phyloP scores from a whole-genome alignment of 2,888 invertebrate species.

The Meiosimyza platycephala region DNA sequence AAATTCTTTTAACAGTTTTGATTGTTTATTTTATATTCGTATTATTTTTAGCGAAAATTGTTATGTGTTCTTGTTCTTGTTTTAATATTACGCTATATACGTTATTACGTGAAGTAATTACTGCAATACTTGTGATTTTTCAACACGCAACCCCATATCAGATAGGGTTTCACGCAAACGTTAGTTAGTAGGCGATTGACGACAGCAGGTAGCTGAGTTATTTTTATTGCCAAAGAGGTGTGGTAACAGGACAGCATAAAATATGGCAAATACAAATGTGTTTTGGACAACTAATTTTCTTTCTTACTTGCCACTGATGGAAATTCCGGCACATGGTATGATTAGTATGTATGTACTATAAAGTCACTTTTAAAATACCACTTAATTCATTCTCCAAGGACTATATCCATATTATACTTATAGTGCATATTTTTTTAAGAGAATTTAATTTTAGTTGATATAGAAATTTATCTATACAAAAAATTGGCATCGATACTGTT shows the following conservation, averaged over 20 bases:
- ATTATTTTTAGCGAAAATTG: constrained; percentile 23
- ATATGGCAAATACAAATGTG: too few relatives aligned
- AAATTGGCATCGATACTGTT: too few relatives aligned
- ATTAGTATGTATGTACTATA: too few relatives aligned
- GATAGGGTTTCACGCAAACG: constrained; percentile 37
- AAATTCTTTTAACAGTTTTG: constrained; percentile 22
- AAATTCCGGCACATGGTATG: too few relatives aligned
- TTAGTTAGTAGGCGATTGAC: constrained; percentile 47
- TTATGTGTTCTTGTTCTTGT: constrained; percentile 9
- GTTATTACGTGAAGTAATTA: not conserved
- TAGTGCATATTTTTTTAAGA: too few relatives aligned
- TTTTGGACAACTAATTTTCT: too few relatives aligned
- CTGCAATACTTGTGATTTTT: constrained; percentile 7
- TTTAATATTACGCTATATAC: constrained; percentile 6
- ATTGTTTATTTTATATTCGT: constrained; percentile 23
- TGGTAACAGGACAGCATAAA: not conserved
- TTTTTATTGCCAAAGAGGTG: constrained; percentile 19
- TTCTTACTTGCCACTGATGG: too few relatives aligned
- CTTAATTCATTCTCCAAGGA: too few relatives aligned
- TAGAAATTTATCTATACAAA: too few relatives aligned
- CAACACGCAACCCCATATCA: not conserved
- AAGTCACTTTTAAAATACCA: too few relatives aligned
- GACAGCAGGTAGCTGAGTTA: constrained; percentile 54
- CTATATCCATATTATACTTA: too few relatives aligned
- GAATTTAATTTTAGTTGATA: too few relatives aligned